Base-by-base conservation (phyloP, 1,140 invertebrate species). In the Chrysoperla carnea region DNA sequence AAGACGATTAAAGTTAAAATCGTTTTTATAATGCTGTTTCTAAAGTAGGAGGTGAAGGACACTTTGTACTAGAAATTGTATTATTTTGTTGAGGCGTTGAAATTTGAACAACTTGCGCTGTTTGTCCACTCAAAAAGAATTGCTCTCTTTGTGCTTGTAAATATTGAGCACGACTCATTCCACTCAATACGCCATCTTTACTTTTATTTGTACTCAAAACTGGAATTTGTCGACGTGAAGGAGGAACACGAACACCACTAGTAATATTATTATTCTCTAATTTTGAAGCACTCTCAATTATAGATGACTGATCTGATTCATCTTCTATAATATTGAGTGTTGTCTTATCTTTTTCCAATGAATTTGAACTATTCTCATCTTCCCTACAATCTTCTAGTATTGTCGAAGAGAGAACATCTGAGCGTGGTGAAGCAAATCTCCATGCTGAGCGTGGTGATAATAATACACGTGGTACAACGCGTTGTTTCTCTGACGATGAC, bases 371-470 rank as follows among this genome's bases (percentile, higher is more conserved):
- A 48, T 58, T 66, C 47, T 81, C 76, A 52, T 81, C 78, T 64
- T 81, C 79, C 50, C 73, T 75, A 53, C 75, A 73, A 49, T 73
- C 84, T 66, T 89, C 84, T n/a, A 76, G 75, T 56, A 89, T 89
- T 37, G 83, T 83, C 6, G 81, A 83, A 9, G 83, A 84, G 46
- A 88, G 70, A 13, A 87, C 82, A 52, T 87, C 80, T 8, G 78
- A 82, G 50, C 81, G 63, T 4, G 80, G 78, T 49, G 74, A 78
- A 15, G 75, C 68, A 47, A 79, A 80, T 42, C 78, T 63, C 78
- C 78, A 81, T 11, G 69, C 68, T 3, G 76, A 78, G 41, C 78
- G 70, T 0, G 76, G 76, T 41, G 75, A 79, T 14, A 75, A 57
- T n/a, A 80, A 61, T 42, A 79, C 71, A 57, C 77, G 75, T 6